Evolutionary conservation across 2,888 invertebrate species (phyloP).

Genomic region (Standfussiana lucernea): DNA sequence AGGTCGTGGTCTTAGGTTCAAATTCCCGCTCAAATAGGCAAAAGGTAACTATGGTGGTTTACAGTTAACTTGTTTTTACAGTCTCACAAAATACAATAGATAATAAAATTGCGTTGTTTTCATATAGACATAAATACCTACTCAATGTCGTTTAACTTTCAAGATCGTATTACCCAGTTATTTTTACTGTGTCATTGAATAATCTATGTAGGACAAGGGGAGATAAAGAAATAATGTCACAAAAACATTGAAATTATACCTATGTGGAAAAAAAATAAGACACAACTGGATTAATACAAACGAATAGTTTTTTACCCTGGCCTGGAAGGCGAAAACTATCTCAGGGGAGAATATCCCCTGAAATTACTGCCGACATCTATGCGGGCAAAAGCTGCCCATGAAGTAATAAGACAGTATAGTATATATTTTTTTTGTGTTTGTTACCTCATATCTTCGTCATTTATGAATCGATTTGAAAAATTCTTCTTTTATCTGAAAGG

Average conservation of each 20-base stretch:
- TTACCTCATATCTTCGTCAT: no score
- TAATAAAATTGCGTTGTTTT: constrained; percentile 2
- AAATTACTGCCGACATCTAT: no score
- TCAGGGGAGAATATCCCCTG: no score
- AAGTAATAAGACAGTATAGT: no score
- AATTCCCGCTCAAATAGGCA: not conserved
- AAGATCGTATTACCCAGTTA: constrained; percentile 26
- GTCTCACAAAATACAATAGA: not conserved
- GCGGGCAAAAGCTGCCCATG: no score
- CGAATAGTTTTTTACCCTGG: no score
- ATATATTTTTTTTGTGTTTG: no score
- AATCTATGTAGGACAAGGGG: constrained; percentile 52
- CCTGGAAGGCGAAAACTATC: no score
- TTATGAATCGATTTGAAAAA: no score
- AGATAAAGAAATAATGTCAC: not conserved
- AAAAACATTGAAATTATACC: not conserved
- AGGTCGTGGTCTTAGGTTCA: not conserved
- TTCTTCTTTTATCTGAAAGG: no score
- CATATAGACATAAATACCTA: constrained; percentile 15
- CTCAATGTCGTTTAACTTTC: constrained; percentile 28
- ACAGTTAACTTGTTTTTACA: not conserved
- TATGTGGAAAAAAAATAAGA: not conserved
- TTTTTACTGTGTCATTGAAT: constrained; percentile 57
- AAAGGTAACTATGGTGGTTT: no score
- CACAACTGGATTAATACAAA: no score